phyloP scores from a whole-genome alignment of 1,140 invertebrate genomes.

The Atta cephalotes region DNA sequence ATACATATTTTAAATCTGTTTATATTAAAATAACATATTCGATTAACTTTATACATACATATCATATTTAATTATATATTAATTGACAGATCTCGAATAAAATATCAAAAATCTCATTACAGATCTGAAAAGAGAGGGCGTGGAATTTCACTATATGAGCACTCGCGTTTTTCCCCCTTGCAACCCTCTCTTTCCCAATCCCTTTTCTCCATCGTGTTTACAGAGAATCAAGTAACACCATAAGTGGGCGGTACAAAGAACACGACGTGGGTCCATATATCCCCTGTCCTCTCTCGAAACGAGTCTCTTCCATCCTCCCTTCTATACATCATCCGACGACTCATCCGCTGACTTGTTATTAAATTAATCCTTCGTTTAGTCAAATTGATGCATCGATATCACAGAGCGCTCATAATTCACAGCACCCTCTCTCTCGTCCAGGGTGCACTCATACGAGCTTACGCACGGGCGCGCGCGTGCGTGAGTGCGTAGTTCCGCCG shows the following conservation, averaged over 20 bases:
- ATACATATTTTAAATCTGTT: neutral
- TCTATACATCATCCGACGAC: conserved; percentile 83
- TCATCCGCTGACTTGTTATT: conserved; percentile 86
- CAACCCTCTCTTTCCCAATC: neutral
- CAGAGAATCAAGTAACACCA: conserved; percentile 54
- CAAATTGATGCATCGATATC: conserved; percentile 87
- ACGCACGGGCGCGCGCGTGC: conserved; percentile 47
- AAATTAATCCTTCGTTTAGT: conserved; percentile 87
- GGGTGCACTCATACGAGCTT: conserved; percentile 67
- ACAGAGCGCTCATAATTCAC: conserved; percentile 86
- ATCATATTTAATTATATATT: neutral
- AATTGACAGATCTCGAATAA: conserved; percentile 15
- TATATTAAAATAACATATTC: neutral
- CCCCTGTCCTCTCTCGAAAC: conserved; percentile 38
- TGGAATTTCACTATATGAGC: conserved; percentile 44
- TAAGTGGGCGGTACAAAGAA: conserved; percentile 60
- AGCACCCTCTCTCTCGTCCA: conserved; percentile 78
- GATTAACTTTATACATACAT: neutral
- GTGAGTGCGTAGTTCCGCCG: conserved; percentile 36
- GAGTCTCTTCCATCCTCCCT: conserved; percentile 71
- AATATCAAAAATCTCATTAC: conserved; percentile 32
- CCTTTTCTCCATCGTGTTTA: conserved; percentile 35
- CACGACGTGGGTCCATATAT: conserved; percentile 51
- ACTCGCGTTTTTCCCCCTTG: neutral
- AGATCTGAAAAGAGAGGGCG: neutral